Evolutionary conservation across 2,113 vertebrate species (phyloP).

Genomic region (Toxotes jaculatrix): DNA sequence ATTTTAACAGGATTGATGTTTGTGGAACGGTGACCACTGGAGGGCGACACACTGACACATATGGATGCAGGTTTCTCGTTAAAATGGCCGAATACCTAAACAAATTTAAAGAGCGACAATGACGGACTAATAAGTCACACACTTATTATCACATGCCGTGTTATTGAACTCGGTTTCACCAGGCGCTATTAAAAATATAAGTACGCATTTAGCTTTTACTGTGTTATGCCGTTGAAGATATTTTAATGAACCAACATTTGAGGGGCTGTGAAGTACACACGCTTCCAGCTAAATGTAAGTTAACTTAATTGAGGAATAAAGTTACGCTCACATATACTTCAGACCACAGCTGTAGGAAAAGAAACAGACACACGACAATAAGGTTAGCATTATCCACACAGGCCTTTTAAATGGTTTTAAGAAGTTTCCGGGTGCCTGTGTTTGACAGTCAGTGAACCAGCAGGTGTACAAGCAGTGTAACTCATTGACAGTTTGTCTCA

Average conservation of each 20-base stretch:
- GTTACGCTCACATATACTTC: neutral
- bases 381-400: neutral
- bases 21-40: neutral
- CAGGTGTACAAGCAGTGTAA: neutral
- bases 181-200: neutral
- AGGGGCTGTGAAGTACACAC: too few relatives aligned
- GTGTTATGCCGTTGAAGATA: neutral
- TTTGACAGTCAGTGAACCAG: neutral
- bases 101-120: neutral
- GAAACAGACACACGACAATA: neutral
- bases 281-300: neutral
- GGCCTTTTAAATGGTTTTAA: neutral
- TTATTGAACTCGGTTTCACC: rapidly evolving
- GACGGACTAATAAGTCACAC: neutral
- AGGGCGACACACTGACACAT: slow-evolving; percentile 40
- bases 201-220: too few relatives aligned
- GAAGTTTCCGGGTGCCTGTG: too few relatives aligned
- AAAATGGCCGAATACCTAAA: slow-evolving; percentile 33
- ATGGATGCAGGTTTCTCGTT: neutral
- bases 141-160: neutral
- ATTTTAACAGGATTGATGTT: neutral
- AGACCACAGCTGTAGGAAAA: neutral
- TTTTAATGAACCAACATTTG: neutral
- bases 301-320: neutral
- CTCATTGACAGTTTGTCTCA: neutral